Base-by-base conservation (phyloP, 2,888 invertebrate species). In the Chorisops tibialis region DNA sequence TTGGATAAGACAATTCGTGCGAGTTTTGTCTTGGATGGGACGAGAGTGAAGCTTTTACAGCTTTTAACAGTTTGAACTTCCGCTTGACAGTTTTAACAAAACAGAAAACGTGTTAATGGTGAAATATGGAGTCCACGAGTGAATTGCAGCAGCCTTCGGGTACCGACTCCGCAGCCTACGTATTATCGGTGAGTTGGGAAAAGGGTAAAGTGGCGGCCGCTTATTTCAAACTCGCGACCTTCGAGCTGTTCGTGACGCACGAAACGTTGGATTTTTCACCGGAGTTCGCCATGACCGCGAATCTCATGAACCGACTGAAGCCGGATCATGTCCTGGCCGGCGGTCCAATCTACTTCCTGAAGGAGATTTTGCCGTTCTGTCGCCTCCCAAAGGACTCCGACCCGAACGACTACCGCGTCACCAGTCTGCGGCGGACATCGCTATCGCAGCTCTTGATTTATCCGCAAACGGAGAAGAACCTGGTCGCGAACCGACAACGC, bases 131-230 rank as follows among this genome's bases (percentile, higher is more conserved):
- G n/a, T n/a, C n/a, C n/a, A n/a, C n/a, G n/a, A n/a, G n/a, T n/a
- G n/a, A n/a, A n/a, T n/a, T n/a, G n/a, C n/a, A n/a, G n/a, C n/a
- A n/a, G n/a, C n/a, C n/a, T n/a, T n/a, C n/a, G n/a, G n/a, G n/a
- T n/a, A n/a, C n/a, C n/a, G n/a, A n/a, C n/a, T n/a, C n/a, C n/a
- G n/a, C n/a, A n/a, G 43, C 30, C 14, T 43, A 56, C 22, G 56
- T 56, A 1, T 11, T 67, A n/a, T 67, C 69, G 2, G 18, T 67
- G 3, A 56, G 60, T 35, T 69, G 68, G 68, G 63, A 67, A 14
- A 54, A 59, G 18, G 67, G 65, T 2, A 43, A 30, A 14, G 24
- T 69, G 4, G 62, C 65, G 1, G 66, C 66, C 4, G 49, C 63
- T 11, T 68, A 63, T 48, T 69, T 63, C 50, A 65, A 67, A 16